These are phyloP conservation scores for Isichthys henryi DNA, from an alignment of 2,113 vertebrate species.

Conservation along the genomic window DNA sequence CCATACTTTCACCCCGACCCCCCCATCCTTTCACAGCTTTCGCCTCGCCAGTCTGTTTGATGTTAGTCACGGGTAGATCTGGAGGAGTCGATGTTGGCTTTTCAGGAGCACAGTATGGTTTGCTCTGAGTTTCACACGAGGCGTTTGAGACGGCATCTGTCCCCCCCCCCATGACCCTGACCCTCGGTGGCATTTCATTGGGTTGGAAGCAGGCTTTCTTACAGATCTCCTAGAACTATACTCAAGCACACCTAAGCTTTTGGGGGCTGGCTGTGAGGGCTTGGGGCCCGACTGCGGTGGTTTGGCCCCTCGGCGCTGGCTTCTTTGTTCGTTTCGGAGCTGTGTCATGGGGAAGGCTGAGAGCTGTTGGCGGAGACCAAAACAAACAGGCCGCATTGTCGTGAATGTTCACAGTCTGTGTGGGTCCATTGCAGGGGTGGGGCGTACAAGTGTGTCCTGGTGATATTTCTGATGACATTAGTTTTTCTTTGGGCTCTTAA, in stretches of 20 bases:
- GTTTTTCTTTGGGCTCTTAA: not conserved
- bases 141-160: not conserved
- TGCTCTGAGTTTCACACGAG: not conserved
- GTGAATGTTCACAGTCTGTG: not conserved
- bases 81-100: not conserved
- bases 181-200: not conserved
- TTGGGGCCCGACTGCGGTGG: no score
- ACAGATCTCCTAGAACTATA: not conserved
- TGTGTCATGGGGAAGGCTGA: not conserved
- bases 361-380: not conserved
- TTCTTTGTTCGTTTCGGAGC: not conserved
- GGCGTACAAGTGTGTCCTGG: not conserved
- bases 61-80: slow-evolving; percentile 1
- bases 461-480: not conserved
- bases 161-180: not conserved
- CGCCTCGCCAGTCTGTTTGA: not conserved
- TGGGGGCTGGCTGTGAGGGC: not conserved
- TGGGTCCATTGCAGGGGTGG: not conserved
- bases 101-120: not conserved
- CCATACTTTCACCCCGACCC: not conserved
- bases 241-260: not conserved
- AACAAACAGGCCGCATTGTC: not conserved
- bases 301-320: not conserved
- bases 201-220: not conserved
- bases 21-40: not conserved